These are phyloP conservation scores for Tinea trinotella DNA, from an alignment of 2,888 invertebrate species.

Conservation along the genomic window DNA sequence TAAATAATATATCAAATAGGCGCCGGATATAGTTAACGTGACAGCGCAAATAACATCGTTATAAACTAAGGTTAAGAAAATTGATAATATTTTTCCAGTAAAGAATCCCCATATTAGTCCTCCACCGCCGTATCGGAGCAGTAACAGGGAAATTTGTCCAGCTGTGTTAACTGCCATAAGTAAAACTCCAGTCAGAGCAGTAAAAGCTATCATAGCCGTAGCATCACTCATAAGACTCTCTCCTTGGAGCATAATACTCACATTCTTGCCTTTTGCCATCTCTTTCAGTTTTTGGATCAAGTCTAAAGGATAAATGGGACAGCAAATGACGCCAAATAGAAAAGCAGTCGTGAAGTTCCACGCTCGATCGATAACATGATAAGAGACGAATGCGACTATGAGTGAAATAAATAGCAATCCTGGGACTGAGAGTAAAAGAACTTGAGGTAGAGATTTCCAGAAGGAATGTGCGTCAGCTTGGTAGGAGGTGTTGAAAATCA, in stretches of 20 bases:
- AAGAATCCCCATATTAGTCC: constrained; percentile 50
- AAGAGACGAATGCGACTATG: constrained; percentile 50
- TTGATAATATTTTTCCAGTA: constrained; percentile 46
- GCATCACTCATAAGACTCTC: constrained; percentile 58
- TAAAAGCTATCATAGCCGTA: constrained; percentile 56
- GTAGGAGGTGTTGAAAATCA: constrained; percentile 56
- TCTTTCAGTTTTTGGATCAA: constrained; percentile 49
- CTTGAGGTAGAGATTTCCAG: constrained; percentile 52
- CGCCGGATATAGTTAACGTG: constrained; percentile 45
- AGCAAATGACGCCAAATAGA: constrained; percentile 51
- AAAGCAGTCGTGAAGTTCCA: constrained; percentile 49
- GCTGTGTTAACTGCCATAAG: constrained; percentile 40
- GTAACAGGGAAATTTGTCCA: constrained; percentile 43
- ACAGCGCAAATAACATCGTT: constrained; percentile 50
- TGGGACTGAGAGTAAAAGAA: constrained; percentile 47
- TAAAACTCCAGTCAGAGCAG: constrained; percentile 46
- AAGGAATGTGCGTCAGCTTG: constrained; percentile 54
- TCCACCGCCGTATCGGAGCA: constrained; percentile 49
- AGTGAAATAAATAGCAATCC: constrained; percentile 47
- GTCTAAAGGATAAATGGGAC: constrained; percentile 57
- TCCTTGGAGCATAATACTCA: constrained; percentile 49
- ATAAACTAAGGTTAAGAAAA: constrained; percentile 47
- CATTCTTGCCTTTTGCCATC: constrained; percentile 51
- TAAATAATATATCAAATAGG: constrained; percentile 53
- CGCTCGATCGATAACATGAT: constrained; percentile 43